Percentiles rank a stretch among this genome's conserved stretches.
Evolutionary conservation across 2,113 vertebrate species (phyloP).

Genomic region (Cyanoramphus novaezelandiae): DNA sequence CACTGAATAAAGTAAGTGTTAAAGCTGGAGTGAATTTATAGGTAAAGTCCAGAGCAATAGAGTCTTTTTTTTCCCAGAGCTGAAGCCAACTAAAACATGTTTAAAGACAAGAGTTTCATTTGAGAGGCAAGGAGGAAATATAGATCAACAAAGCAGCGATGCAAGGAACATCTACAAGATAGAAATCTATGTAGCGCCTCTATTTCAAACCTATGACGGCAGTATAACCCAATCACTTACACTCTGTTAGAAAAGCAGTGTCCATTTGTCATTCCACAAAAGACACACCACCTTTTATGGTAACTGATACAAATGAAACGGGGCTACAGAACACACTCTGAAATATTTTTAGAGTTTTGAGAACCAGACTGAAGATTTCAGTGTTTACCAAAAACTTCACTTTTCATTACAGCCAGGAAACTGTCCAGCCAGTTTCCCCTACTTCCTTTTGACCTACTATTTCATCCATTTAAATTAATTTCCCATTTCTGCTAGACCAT

Average conservation of each 20-base stretch:
- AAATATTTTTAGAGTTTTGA: neutral
- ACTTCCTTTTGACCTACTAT: neutral
- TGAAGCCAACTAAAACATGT: neutral
- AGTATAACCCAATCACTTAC: neutral
- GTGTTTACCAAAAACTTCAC: neutral
- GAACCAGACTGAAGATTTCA: neutral
- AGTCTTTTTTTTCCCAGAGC: neutral
- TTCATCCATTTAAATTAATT: neutral
- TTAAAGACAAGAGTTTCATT: neutral
- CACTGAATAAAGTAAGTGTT: neutral
- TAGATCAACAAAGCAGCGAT: conserved; percentile 44
- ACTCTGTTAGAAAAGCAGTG: neutral
- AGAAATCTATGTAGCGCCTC: neutral
- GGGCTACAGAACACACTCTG: neutral
- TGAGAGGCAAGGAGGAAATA: neutral
- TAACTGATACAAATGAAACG: neutral
- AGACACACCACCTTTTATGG: neutral
- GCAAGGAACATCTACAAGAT: conserved; percentile 47
- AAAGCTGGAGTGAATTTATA: neutral
- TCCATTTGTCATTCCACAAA: neutral
- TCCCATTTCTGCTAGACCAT: neutral
- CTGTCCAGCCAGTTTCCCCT: neutral
- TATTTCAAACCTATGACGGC: conserved; percentile 12
- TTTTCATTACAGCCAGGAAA: neutral
- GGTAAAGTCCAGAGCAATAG: neutral